These are phyloP conservation scores for Nothocercus julius DNA, from an alignment of 2,113 vertebrate genomes.

Conservation along the genomic window DNA sequence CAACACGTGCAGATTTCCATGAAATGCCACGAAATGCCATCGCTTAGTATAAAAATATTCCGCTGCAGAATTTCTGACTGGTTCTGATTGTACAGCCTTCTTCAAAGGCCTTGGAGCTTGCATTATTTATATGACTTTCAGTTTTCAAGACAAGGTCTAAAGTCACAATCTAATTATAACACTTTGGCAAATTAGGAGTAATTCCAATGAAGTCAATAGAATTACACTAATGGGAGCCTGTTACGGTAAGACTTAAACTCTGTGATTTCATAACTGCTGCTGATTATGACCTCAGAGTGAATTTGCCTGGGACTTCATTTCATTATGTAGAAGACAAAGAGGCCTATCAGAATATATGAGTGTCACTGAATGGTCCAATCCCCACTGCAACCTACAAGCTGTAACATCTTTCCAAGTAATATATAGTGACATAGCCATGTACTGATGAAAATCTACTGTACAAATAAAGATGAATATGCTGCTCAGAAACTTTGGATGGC, in stretches of 20 bases:
- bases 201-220: neutral
- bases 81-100: neutral
- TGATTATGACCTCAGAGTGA: neutral
- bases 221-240: neutral
- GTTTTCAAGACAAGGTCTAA: neutral
- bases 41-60: neutral
- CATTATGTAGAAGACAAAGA: neutral
- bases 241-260: neutral
- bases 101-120: neutral
- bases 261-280: neutral
- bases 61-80: neutral
- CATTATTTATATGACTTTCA: neutral
- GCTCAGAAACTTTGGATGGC: neutral
- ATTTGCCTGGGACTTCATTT: neutral
- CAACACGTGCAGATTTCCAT: neutral
- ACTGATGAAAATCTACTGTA: constrained; percentile 2
- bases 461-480: neutral
- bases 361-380: neutral
- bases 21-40: neutral
- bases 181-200: neutral
- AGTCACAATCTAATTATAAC: neutral
- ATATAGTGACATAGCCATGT: neutral
- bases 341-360: neutral
- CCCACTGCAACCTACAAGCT: neutral
- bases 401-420: neutral